phyloP scores from a whole-genome alignment of 2,797 vertebrate species.

The Loris lydekkerianus region DNA sequence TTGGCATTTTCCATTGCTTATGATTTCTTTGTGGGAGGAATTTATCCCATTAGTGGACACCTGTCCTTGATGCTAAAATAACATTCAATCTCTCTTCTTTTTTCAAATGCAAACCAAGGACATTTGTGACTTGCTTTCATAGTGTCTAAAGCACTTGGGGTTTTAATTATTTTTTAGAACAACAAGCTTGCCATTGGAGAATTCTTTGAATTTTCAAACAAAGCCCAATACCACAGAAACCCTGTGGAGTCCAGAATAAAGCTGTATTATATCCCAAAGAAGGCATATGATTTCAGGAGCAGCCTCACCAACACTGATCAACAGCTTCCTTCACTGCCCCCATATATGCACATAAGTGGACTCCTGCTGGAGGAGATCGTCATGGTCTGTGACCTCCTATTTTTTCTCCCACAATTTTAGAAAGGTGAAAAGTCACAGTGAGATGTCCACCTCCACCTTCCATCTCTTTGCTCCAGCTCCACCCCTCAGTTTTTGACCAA shows the following conservation, averaged over 20 bases:
- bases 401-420: neutral
- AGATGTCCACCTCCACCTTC: too few relatives aligned
- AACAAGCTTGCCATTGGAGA: slow-evolving; percentile 72
- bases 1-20: slow-evolving; percentile 78
- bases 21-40: slow-evolving; percentile 75
- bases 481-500: too few relatives aligned
- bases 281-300: slow-evolving; percentile 72
- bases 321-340: slow-evolving; percentile 56
- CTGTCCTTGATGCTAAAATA: slow-evolving; percentile 78
- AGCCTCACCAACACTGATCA: slow-evolving; percentile 59
- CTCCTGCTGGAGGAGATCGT: slow-evolving; percentile 51
- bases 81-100: slow-evolving; percentile 66
- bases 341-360: slow-evolving; percentile 43
- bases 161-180: slow-evolving; percentile 80
- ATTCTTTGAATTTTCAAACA: slow-evolving; percentile 82
- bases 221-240: slow-evolving; percentile 81
- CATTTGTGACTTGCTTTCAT: slow-evolving; percentile 77
- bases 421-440: too few relatives aligned
- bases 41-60: slow-evolving; percentile 68
- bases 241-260: slow-evolving; percentile 63
- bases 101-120: slow-evolving; percentile 69
- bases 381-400: slow-evolving; percentile 39
- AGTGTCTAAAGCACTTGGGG: slow-evolving; percentile 72
- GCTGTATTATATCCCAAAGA: slow-evolving; percentile 65
- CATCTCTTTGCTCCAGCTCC: too few relatives aligned